Evolutionary conservation across 2,113 vertebrate species (phyloP).

Genomic region (Stegostoma tigrinum): DNA sequence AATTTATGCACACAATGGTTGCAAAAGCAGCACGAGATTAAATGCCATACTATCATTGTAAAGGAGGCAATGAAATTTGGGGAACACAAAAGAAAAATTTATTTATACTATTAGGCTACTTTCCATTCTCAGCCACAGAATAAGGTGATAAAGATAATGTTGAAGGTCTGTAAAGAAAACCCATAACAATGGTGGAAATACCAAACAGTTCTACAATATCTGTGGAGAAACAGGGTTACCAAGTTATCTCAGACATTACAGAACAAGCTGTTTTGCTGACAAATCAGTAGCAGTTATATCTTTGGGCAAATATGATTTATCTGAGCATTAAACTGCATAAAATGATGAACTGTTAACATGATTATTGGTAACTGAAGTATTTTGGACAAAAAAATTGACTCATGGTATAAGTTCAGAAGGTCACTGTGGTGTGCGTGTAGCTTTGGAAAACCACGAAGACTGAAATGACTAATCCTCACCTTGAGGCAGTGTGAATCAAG

Average conservation of each 20-base stretch:
- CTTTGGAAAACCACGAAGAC: not conserved
- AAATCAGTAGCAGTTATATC: not conserved
- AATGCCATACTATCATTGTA: not conserved
- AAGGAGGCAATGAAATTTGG: not conserved
- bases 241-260: too few relatives aligned
- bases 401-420: constrained; percentile 13
- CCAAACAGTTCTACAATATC: too few relatives aligned
- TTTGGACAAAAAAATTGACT: not conserved
- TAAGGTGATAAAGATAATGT: not conserved
- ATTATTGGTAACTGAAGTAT: not conserved
- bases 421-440: not conserved
- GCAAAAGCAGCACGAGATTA: not conserved
- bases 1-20: not conserved
- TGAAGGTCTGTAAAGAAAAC: too few relatives aligned
- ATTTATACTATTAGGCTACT: not conserved
- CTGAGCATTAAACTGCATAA: not conserved
- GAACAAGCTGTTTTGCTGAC: not conserved
- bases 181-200: too few relatives aligned
- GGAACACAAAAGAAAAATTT: not conserved
- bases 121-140: not conserved
- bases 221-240: too few relatives aligned
- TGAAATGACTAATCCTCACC: constrained; percentile 19
- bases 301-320: not conserved
- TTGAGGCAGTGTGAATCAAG: not conserved
- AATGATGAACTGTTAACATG: not conserved